phyloP scores from a whole-genome alignment of 2,113 vertebrate genomes.

The Nematolebias whitei region DNA sequence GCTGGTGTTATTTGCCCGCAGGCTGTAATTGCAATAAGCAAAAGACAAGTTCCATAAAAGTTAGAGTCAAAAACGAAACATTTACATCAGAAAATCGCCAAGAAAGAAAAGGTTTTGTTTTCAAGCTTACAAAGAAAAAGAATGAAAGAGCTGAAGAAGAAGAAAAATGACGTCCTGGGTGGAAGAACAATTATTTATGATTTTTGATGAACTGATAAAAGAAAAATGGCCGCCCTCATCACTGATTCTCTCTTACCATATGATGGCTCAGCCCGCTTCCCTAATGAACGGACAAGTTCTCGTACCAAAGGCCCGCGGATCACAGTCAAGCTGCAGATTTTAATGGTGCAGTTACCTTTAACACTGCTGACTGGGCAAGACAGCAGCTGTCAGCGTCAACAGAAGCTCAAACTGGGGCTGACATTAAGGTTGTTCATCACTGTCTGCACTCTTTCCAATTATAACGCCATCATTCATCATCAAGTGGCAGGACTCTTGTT shows the following conservation, averaged over 20 bases:
- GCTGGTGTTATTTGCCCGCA: not conserved
- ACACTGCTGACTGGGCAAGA: constrained; percentile 35
- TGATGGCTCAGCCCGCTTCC: constrained; percentile 24
- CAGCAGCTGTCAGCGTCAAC: constrained; percentile 40
- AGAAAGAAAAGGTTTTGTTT: not conserved
- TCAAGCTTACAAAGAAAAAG: not conserved
- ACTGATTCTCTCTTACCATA: constrained; percentile 26
- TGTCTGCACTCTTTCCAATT: constrained; percentile 38
- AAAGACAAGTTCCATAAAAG: constrained; percentile 13
- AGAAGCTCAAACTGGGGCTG: constrained; percentile 56
- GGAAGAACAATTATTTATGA: not conserved
- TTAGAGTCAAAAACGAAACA: not conserved
- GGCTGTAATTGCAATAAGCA: constrained; percentile 1
- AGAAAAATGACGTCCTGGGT: not conserved
- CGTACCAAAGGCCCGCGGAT: constrained; percentile 24
- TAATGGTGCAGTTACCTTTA: constrained; percentile 61
- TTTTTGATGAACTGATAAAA: not conserved
- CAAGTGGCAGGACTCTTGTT: constrained; percentile 19
- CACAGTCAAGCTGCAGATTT: constrained; percentile 41
- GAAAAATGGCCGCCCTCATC: constrained; percentile 6
- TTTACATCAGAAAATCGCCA: not conserved
- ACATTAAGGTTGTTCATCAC: constrained; percentile 63
- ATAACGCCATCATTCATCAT: constrained; percentile 30
- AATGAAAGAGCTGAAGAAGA: not conserved
- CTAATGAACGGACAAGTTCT: constrained; percentile 52